phyloP scores from a whole-genome alignment of 2,113 vertebrate genomes.

The Neotoma lepida region DNA sequence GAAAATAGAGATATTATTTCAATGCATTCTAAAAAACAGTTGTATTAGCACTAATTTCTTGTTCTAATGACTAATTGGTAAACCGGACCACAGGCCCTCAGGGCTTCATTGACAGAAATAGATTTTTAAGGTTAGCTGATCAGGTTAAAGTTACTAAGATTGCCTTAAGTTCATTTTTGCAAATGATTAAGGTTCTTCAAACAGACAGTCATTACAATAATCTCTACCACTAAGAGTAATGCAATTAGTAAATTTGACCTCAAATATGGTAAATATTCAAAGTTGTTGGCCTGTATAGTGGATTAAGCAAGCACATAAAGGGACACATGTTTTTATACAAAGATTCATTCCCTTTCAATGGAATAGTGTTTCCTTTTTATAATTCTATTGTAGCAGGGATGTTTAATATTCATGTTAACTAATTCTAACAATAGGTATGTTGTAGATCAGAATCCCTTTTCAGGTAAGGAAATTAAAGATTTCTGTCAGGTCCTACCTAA shows the following conservation, averaged over 20 bases:
- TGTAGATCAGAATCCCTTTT: not conserved
- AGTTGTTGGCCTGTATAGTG: not conserved
- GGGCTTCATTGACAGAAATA: not conserved
- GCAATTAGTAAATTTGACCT: not conserved
- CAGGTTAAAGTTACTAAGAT: not conserved
- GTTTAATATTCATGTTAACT: not conserved
- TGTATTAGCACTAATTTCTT: conserved; percentile 29
- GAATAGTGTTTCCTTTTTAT: not conserved
- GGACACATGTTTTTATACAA: conserved; percentile 3
- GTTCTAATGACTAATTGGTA: conserved; percentile 48
- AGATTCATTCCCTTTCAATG: not conserved
- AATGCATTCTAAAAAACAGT: not conserved
- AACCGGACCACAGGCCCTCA: not conserved
- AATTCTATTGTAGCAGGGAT: not conserved
- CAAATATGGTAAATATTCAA: not conserved
- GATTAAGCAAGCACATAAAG: not conserved
- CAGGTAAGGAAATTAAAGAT: conserved; percentile 10
- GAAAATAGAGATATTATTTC: not conserved
- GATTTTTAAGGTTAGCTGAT: not conserved
- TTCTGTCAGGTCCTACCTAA: not conserved
- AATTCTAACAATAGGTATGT: not conserved
- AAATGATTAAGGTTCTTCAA: not conserved
- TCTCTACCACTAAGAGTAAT: not conserved
- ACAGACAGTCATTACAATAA: not conserved
- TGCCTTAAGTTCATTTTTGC: conserved; percentile 48